Percentiles rank a stretch among this genome's conserved stretches.
Evolutionary conservation across 2,113 vertebrate species (phyloP).

Genomic region (Perca fluviatilis): DNA sequence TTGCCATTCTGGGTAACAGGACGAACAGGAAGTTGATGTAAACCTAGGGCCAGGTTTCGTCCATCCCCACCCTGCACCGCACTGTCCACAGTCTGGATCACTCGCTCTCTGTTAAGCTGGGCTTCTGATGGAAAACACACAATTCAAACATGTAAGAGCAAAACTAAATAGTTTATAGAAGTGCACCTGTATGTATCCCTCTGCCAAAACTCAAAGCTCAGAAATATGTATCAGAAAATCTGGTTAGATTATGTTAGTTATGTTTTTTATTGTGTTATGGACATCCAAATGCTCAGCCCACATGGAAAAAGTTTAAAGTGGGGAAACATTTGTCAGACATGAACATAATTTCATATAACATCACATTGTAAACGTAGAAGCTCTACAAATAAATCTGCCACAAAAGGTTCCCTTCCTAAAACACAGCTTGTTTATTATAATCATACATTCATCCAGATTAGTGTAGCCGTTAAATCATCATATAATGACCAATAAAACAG

Average conservation of each 20-base stretch:
- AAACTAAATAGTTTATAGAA: background rate
- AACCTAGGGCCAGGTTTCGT: conserved; percentile 87
- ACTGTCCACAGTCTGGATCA: conserved; percentile 93
- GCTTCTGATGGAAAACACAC: conserved; percentile 61
- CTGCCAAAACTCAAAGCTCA: background rate
- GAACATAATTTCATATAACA: background rate
- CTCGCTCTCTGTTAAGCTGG: conserved; percentile 89
- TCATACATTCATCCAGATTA: too few species aligned
- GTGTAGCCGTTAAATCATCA: too few species aligned
- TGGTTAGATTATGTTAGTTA: background rate
- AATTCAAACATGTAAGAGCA: background rate
- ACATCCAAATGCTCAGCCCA: background rate
- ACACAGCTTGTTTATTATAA: background rate
- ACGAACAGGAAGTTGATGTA: conserved; percentile 93
- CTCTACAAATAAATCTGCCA: background rate
- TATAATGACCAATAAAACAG: too few species aligned
- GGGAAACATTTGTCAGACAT: background rate
- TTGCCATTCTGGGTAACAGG: conserved; percentile 95
- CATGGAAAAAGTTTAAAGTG: background rate
- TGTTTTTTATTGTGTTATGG: background rate
- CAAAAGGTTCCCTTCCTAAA: background rate
- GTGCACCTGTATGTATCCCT: background rate
- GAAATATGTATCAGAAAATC: background rate
- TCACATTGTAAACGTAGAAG: background rate
- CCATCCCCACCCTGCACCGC: conserved; percentile 90